These are phyloP conservation scores for Ellobius talpinus DNA, from an alignment of 2,113 vertebrate species.

Conservation along the genomic window DNA sequence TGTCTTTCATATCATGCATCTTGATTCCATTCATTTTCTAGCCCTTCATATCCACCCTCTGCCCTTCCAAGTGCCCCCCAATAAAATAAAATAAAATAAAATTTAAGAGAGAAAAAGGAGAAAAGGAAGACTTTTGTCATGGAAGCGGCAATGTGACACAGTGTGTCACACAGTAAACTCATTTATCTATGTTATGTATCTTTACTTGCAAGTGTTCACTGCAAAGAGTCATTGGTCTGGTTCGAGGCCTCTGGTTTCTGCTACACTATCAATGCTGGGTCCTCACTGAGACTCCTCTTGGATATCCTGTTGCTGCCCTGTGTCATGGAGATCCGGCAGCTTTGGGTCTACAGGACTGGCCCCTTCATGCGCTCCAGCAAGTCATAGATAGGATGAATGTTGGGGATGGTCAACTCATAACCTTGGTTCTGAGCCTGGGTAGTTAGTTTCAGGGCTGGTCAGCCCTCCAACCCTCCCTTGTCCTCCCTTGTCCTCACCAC, in stretches of 20 bases:
- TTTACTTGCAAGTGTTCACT: neutral
- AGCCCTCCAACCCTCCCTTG: neutral
- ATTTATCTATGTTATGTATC: neutral
- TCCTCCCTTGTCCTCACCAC: neutral
- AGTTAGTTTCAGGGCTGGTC: neutral
- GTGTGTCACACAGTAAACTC: neutral
- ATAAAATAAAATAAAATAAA: too few species aligned
- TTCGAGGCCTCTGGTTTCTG: neutral
- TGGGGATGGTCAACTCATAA: neutral
- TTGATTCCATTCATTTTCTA: neutral
- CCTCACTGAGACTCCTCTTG: neutral
- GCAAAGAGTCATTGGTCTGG: neutral
- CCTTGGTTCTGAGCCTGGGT: neutral
- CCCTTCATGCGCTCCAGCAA: neutral
- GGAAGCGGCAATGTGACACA: neutral
- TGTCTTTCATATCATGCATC: neutral
- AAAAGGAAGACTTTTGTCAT: neutral
- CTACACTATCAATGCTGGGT: neutral
- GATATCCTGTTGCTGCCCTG: neutral
- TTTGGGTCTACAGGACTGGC: neutral
- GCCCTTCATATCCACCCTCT: neutral
- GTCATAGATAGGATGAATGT: neutral
- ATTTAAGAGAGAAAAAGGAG: neutral
- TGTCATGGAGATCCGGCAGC: neutral
- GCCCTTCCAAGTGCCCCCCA: neutral